These are phyloP conservation scores for Cheilosia scutellata DNA, from an alignment of 2,888 invertebrate species.

Conservation along the genomic window DNA sequence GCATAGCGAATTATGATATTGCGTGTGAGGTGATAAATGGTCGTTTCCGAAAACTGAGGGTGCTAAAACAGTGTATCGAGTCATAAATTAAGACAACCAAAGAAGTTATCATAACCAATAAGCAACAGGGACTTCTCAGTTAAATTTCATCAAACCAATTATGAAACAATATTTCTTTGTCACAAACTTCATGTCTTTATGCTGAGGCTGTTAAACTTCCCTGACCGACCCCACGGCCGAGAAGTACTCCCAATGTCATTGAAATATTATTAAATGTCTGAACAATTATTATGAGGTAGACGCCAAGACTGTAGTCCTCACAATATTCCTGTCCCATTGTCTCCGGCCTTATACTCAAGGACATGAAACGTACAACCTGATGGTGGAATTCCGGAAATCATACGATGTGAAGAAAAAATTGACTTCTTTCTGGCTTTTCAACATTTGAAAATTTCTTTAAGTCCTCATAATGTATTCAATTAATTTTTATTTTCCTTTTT, in stretches of 20 bases:
- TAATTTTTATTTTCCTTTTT: not conserved
- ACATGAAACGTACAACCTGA: not conserved
- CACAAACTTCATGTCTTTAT: not conserved
- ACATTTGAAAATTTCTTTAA: constrained; percentile 34
- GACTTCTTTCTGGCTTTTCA: constrained; percentile 11
- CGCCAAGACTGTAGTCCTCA: constrained; percentile 12
- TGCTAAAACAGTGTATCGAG: too few species aligned
- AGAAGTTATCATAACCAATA: too few species aligned
- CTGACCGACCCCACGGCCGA: not conserved
- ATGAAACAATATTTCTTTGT: not conserved
- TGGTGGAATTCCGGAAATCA: constrained; percentile 20
- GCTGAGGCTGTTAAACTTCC: not conserved
- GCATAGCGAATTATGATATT: too few species aligned
- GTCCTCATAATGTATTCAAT: constrained; percentile 39
- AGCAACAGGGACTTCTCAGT: too few species aligned
- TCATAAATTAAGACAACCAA: too few species aligned
- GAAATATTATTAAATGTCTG: constrained; percentile 40
- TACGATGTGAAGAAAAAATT: not conserved
- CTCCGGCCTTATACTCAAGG: not conserved
- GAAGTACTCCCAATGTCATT: not conserved
- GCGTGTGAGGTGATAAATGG: too few species aligned
- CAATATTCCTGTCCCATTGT: not conserved
- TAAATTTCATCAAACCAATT: not conserved
- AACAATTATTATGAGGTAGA: constrained; percentile 40
- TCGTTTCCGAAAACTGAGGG: too few species aligned